Percentiles rank a stretch among this genome's conserved stretches.
phyloP scores from a whole-genome alignment of 1,140 invertebrate species.

The Papilio aristodemus region DNA sequence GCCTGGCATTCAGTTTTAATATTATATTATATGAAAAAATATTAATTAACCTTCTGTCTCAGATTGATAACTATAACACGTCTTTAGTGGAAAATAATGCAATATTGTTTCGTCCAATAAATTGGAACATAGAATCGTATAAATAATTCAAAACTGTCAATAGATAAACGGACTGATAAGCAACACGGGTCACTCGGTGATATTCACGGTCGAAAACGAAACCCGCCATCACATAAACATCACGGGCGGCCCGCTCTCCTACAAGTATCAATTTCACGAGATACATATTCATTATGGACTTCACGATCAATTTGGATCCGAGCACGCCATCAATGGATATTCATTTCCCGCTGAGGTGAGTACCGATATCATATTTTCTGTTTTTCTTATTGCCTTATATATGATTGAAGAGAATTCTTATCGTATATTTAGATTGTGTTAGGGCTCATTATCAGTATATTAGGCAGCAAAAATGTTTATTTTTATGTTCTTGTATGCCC shows the following conservation, averaged over 20 bases:
- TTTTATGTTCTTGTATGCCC: too few species aligned
- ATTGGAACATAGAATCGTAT: background rate
- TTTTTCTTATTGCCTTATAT: slow-evolving; percentile 32
- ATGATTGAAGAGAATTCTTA: background rate
- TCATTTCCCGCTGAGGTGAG: slow-evolving; percentile 96
- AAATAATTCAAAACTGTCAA: slow-evolving; percentile 21
- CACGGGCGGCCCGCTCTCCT: slow-evolving; percentile 95
- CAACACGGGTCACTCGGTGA: slow-evolving; percentile 96
- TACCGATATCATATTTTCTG: slow-evolving; percentile 30
- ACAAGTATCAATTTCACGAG: slow-evolving; percentile 96
- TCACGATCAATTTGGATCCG: slow-evolving; percentile 92
- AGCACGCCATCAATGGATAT: slow-evolving; percentile 94
- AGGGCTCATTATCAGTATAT: too few species aligned
- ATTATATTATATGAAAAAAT: too few species aligned
- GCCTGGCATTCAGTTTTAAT: too few species aligned
- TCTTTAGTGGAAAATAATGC: background rate
- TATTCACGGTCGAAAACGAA: slow-evolving; percentile 94
- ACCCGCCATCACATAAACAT: slow-evolving; percentile 93
- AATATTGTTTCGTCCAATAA: background rate
- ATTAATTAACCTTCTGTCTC: too few species aligned
- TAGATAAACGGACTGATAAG: slow-evolving; percentile 92
- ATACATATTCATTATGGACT: slow-evolving; percentile 94
- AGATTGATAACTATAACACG: too few species aligned
- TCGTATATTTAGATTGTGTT: too few species aligned
- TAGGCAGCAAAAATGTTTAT: too few species aligned